Percentiles rank a stretch among this genome's conserved stretches.
These are phyloP conservation scores for Dynastes tityus DNA, from an alignment of 2,888 invertebrate species.

Conservation along the genomic window DNA sequence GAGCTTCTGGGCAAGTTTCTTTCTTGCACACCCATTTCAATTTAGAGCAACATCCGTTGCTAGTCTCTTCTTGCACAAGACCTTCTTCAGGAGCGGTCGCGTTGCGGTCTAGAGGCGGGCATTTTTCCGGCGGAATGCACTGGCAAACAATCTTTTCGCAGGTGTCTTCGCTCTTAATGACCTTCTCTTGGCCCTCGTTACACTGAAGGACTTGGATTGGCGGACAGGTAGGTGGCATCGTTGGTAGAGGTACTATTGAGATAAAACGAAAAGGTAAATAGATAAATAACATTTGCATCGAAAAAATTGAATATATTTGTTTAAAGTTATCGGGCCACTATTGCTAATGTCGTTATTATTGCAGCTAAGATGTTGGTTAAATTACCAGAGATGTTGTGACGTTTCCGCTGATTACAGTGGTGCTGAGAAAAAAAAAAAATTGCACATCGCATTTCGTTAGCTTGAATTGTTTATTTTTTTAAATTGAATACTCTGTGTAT, in stretches of 20 bases:
- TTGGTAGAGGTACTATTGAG: conserved; percentile 72
- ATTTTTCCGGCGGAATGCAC: conserved; percentile 82
- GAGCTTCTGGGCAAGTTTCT: conserved; percentile 77
- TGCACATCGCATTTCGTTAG: too few species aligned
- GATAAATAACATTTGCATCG: too few species aligned
- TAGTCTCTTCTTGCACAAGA: conserved; percentile 73
- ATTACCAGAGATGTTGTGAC: too few species aligned
- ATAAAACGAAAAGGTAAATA: conserved; percentile 9
- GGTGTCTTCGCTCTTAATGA: conserved; percentile 77
- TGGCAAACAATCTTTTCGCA: conserved; percentile 86
- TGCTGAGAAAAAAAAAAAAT: too few species aligned
- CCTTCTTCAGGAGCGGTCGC: conserved; percentile 75
- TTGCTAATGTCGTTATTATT: too few species aligned
- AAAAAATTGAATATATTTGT: too few species aligned
- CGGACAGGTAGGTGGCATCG: conserved; percentile 73
- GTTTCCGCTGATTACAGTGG: too few species aligned
- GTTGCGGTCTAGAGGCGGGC: conserved; percentile 72
- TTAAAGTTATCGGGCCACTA: too few species aligned
- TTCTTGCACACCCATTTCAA: conserved; percentile 75
- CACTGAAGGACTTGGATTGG: conserved; percentile 81
- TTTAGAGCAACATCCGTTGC: conserved; percentile 82
- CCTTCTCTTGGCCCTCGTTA: conserved; percentile 81
- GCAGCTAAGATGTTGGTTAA: too few species aligned
- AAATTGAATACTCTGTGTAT: too few species aligned
- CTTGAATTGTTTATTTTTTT: too few species aligned